phyloP scores from a whole-genome alignment of 2,888 invertebrate genomes.

The Ichneumoninae sp. region DNA sequence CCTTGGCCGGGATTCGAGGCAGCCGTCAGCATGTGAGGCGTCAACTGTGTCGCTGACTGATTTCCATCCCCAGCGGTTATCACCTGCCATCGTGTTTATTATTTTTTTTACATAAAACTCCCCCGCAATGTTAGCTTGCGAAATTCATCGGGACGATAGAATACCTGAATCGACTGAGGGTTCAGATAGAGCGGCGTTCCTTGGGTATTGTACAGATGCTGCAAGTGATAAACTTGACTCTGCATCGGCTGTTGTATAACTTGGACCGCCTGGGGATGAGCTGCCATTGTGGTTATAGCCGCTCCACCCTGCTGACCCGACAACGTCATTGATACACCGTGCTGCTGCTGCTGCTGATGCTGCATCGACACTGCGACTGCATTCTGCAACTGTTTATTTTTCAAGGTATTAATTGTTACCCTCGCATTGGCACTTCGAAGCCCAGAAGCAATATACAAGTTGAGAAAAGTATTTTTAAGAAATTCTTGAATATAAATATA shows the following conservation, averaged over 20 bases:
- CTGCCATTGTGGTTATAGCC: conserved; percentile 91
- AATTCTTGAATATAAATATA: too few relatives aligned
- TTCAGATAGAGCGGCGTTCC: conserved; percentile 92
- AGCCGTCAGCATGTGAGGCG: conserved; percentile 92
- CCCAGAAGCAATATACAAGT: too few relatives aligned
- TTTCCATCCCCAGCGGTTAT: conserved; percentile 94
- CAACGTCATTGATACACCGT: conserved; percentile 83
- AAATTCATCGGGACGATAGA: neutral
- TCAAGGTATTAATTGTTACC: neutral
- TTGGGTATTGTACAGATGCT: conserved; percentile 92
- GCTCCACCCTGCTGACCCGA: conserved; percentile 85
- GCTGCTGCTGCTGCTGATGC: conserved; percentile 84
- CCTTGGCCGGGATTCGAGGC: conserved; percentile 84
- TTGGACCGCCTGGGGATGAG: conserved; percentile 90
- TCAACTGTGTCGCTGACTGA: conserved; percentile 90
- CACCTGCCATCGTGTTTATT: conserved; percentile 85
- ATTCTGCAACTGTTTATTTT: conserved; percentile 75
- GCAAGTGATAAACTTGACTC: conserved; percentile 89
- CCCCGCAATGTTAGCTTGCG: neutral
- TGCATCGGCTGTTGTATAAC: conserved; percentile 93
- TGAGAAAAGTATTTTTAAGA: too few relatives aligned
- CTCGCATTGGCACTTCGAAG: neutral
- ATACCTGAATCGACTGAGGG: conserved; percentile 90
- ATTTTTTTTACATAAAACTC: conserved; percentile 23
- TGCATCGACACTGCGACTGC: conserved; percentile 85